These are phyloP conservation scores for Ctenochaetus hawaiiensis DNA, from an alignment of 2,797 vertebrate species.

Conservation along the genomic window DNA sequence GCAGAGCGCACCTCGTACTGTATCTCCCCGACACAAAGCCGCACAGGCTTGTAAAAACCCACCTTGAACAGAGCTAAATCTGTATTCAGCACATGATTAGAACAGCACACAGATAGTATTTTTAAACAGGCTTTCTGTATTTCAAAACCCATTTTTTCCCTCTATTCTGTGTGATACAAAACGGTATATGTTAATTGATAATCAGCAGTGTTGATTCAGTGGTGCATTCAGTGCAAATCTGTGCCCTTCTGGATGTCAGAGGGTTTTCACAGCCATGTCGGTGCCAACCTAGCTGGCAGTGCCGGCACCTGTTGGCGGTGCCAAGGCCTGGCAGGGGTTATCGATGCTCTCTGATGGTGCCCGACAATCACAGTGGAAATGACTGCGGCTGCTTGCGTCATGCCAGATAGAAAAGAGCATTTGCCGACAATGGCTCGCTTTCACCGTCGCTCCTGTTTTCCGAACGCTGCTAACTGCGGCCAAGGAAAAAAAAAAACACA, in stretches of 20 bases:
- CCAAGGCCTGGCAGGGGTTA: conserved; percentile 87
- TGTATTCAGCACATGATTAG: conserved; percentile 66
- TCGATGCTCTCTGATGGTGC: conserved; percentile 85
- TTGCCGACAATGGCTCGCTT: conserved; percentile 74
- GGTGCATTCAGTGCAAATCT: conserved; percentile 85
- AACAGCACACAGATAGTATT: conserved; percentile 63
- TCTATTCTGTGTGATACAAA: conserved; percentile 77
- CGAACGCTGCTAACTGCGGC: conserved; percentile 56
- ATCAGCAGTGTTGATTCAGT: conserved; percentile 87
- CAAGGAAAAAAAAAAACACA: conserved; percentile 21
- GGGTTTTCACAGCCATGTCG: conserved; percentile 78
- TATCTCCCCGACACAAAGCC: conserved; percentile 58
- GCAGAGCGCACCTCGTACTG: conserved; percentile 22
- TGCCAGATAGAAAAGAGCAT: conserved; percentile 79
- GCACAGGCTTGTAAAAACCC: conserved; percentile 65
- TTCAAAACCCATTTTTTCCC: conserved; percentile 69
- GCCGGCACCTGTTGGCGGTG: conserved; percentile 86
- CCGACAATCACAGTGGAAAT: conserved; percentile 84
- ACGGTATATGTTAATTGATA: conserved; percentile 86
- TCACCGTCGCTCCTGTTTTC: conserved; percentile 65
- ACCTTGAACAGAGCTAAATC: conserved; percentile 74
- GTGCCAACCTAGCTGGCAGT: conserved; percentile 87
- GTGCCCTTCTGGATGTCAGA: conserved; percentile 88
- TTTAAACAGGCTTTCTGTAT: conserved; percentile 73
- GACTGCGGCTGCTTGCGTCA: conserved; percentile 85